A percentile compares a stretch with the other conserved stretches of the same genome.
These are phyloP conservation scores for Crioceris asparagi DNA, from an alignment of 2,888 invertebrate species.

Conservation along the genomic window DNA sequence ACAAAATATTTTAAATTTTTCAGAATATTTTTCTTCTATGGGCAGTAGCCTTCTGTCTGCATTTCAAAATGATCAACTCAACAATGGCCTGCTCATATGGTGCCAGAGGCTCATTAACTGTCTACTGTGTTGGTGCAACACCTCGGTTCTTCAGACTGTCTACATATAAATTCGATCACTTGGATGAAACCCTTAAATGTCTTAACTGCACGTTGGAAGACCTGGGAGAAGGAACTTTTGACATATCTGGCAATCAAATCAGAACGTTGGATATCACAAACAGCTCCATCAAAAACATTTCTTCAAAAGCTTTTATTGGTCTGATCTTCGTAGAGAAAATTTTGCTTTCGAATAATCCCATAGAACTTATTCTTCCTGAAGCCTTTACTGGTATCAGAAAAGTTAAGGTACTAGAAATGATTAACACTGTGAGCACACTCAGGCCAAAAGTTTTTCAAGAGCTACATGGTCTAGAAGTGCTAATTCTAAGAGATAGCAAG, in stretches of 20 bases:
- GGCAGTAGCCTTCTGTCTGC: not conserved
- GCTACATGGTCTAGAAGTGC: constrained; percentile 22
- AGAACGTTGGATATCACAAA: constrained; percentile 25
- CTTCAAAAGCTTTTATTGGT: constrained; percentile 27
- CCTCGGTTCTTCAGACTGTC: constrained; percentile 28
- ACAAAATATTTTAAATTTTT: constrained; percentile 5
- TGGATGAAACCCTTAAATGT: constrained; percentile 34
- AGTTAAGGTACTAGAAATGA: constrained; percentile 25
- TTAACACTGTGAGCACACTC: constrained; percentile 17
- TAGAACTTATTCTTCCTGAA: constrained; percentile 24
- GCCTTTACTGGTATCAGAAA: constrained; percentile 31
- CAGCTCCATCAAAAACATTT: constrained; percentile 24
- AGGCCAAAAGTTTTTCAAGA: constrained; percentile 18
- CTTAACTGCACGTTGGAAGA: constrained; percentile 26
- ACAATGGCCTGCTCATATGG: constrained; percentile 31
- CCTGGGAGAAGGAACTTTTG: constrained; percentile 30
- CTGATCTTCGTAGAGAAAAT: constrained; percentile 28
- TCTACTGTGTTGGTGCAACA: constrained; percentile 31
- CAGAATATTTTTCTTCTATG: constrained; percentile 6
- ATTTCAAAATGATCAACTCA: constrained; percentile 1
- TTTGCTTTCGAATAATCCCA: constrained; percentile 26
- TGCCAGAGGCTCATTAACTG: constrained; percentile 33
- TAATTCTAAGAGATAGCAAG: constrained; percentile 25
- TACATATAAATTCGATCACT: constrained; percentile 32
- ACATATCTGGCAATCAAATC: constrained; percentile 33